Percentiles rank a stretch among this genome's conserved stretches.
phyloP scores from a whole-genome alignment of 2,113 vertebrate genomes.

The Pygoscelis antarcticus region DNA sequence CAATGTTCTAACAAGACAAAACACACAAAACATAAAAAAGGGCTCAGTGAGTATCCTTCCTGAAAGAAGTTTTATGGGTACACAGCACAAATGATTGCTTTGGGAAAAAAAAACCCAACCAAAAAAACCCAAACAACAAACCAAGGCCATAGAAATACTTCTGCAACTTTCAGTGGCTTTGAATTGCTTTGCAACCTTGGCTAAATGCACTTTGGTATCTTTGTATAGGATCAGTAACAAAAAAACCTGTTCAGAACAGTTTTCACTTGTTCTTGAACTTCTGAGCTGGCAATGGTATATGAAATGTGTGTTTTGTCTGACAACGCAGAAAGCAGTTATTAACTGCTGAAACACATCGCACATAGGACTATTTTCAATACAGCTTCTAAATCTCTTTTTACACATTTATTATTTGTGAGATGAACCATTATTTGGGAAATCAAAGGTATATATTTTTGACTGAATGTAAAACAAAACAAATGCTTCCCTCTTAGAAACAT shows the following conservation, averaged over 20 bases:
- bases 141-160: background rate
- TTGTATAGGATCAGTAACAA: background rate
- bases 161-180: background rate
- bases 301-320: background rate
- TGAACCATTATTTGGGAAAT: background rate
- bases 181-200: constrained; percentile 16
- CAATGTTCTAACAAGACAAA: background rate
- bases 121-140: background rate
- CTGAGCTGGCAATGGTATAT: background rate
- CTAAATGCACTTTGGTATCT: background rate
- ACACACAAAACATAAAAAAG: background rate
- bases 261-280: constrained; percentile 39
- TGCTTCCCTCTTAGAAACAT: background rate
- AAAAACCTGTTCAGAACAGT: background rate
- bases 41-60: background rate
- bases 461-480: background rate
- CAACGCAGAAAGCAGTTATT: background rate
- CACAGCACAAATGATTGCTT: background rate
- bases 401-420: background rate
- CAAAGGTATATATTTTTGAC: background rate
- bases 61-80: background rate
- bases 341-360: background rate
- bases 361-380: background rate
- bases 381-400: background rate
- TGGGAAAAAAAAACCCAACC: background rate